Base-by-base conservation (phyloP, 2,113 vertebrate species). In the Myrmecobius fasciatus region DNA sequence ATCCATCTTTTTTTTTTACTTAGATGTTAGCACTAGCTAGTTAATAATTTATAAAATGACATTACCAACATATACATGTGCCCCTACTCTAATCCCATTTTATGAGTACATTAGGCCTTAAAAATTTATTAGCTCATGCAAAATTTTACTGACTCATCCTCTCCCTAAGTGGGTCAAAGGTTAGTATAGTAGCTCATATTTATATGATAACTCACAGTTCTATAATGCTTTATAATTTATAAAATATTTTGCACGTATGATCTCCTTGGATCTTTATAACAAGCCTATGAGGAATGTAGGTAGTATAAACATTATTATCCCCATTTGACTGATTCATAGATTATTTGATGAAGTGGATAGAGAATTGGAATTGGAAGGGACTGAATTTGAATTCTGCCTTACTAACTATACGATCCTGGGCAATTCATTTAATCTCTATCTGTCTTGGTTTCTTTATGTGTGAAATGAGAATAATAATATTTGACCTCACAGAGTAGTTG, bases 31-130 rank as follows among this genome's bases (percentile, higher is more conserved):
- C n/a, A 4, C 22, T 67, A 95, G 75, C 49, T 83, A 94, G 91
- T 95, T 95, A 97, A 97, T 95, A 96, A 93, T 89, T 96, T 56
- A 97, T 93, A 75, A 95, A 96, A 94, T 90, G 91, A 90, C 67
- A 90, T 95, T 96, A 96, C 60, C 46, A 53, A 67, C 24, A 31
- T 92, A 90, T 96, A 49, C 54, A 95, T 96, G 91, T 96, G 43
- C 26, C 48, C 48, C 10, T 49, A 47, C 83, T 92, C 31, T 49
- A 92, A 94, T 93, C 31, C 26, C 49, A 95, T 96, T 93, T 95
- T 75, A 90, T 51, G 94, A 93, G 89, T 47, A 89, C 10, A 25
- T 46, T 91, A 83, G 89, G 53, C n/a, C 5, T 31, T 93, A 93
- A 96, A 90, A 92, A 91, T 96, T 91, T 96, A 95, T 90, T 53